Percentiles rank a stretch among this genome's conserved stretches.
Conservation (phyloP, 2,113 vertebrate species). For the Dissostichus mawsoni region DNA sequence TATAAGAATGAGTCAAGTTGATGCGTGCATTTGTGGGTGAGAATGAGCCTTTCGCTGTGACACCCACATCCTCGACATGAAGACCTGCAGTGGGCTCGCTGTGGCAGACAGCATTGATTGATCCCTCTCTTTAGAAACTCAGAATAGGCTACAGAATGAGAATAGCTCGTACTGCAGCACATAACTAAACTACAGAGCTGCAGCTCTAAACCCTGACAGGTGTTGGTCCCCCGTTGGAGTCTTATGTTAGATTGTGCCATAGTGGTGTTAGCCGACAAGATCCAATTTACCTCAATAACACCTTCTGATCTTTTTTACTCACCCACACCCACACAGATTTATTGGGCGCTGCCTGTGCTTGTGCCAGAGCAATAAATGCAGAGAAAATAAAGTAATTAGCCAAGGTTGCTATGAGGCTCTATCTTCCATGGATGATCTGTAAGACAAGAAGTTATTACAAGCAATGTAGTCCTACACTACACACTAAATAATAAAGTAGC, state of each 20-base stretch:
- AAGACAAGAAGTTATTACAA: slow-evolving; percentile 7
- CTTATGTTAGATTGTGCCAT: slow-evolving; percentile 8
- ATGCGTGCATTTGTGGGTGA: slow-evolving; percentile 55
- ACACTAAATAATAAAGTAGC: neutral
- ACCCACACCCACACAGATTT: neutral
- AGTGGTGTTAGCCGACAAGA: neutral
- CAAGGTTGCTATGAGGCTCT: neutral
- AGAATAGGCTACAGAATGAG: slow-evolving; percentile 37
- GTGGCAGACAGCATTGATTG: slow-evolving; percentile 54
- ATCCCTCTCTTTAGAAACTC: slow-evolving; percentile 50
- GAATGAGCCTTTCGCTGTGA: slow-evolving; percentile 58
- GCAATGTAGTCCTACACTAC: neutral
- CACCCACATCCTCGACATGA: slow-evolving; percentile 59
- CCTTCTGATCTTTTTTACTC: slow-evolving; percentile 13
- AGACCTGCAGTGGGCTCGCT: slow-evolving; percentile 56
- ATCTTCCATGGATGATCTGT: neutral
- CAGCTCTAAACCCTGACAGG: neutral
- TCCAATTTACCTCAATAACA: slow-evolving; percentile 5
- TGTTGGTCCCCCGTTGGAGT: slow-evolving; percentile 3
- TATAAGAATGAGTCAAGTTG: slow-evolving; percentile 71
- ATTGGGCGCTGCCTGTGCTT: neutral
- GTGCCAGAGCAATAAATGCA: neutral
- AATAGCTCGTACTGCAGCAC: neutral
- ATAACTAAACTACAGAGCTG: neutral
- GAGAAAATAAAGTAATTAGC: slow-evolving; percentile 12